These are phyloP conservation scores for Drosophila demipolita DNA, from an alignment of 2,888 invertebrate genomes.

Conservation along the genomic window DNA sequence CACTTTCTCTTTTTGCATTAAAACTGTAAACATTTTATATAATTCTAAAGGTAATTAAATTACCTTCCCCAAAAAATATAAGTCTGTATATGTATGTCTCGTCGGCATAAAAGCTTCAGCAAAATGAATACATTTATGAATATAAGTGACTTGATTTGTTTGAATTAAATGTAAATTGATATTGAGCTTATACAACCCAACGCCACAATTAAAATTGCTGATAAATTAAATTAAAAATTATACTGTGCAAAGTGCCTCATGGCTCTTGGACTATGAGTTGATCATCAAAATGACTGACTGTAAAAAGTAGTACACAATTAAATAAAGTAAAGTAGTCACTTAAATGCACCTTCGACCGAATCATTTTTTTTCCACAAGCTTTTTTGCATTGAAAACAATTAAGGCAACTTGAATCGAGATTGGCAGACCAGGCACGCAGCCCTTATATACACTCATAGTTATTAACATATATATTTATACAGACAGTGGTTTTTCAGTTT, in stretches of 20 bases:
- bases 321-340: neutral
- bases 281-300: slow-evolving; percentile 1
- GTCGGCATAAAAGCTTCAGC: neutral
- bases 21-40: neutral
- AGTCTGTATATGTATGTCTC: neutral
- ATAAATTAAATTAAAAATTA: neutral
- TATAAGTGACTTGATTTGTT: neutral
- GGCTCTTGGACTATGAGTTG: neutral
- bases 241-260: neutral
- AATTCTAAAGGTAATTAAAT: neutral
- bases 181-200: neutral
- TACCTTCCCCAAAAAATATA: neutral
- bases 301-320: slow-evolving; percentile 1
- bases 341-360: slow-evolving; percentile 3
- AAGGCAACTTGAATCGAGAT: neutral
- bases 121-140: neutral
- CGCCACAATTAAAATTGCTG: neutral
- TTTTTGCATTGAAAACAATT: neutral
- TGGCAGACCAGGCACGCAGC: neutral
- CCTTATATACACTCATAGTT: neutral
- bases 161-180: neutral
- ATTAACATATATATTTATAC: neutral
- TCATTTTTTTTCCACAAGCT: neutral
- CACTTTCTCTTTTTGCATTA: neutral
- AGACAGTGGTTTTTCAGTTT: neutral